phyloP scores from a whole-genome alignment of 2,113 vertebrate species.

The Elephas maximus region DNA sequence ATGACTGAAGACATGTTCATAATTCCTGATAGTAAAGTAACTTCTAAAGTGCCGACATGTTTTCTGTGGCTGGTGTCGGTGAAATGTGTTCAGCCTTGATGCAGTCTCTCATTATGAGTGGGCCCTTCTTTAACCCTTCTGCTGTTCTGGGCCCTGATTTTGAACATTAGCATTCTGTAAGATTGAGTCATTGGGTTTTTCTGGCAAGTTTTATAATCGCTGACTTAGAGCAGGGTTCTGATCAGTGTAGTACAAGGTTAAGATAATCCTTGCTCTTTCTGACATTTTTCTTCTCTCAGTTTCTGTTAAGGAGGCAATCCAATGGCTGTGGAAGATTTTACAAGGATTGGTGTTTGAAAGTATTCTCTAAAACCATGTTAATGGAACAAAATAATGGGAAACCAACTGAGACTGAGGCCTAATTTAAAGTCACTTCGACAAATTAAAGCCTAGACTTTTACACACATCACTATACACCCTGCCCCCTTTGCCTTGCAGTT shows the following conservation, averaged over 20 bases:
- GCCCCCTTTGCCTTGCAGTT: constrained; percentile 86
- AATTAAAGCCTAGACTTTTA: constrained; percentile 90
- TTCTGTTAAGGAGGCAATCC: constrained; percentile 85
- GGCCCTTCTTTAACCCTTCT: constrained; percentile 84
- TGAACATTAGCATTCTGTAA: constrained; percentile 86
- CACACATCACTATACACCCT: constrained; percentile 77
- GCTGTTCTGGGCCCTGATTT: constrained; percentile 81
- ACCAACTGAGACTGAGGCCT: constrained; percentile 85
- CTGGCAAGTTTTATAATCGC: constrained; percentile 85
- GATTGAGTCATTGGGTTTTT: constrained; percentile 86
- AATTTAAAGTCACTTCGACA: constrained; percentile 90
- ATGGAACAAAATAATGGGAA: constrained; percentile 91
- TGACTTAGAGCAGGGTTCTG: constrained; percentile 85
- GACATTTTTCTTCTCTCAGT: constrained; percentile 88
- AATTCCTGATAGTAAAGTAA: constrained; percentile 79
- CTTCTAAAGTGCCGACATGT: constrained; percentile 78
- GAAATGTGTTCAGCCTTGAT: constrained; percentile 79
- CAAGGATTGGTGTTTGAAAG: constrained; percentile 86
- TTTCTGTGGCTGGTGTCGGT: constrained; percentile 69
- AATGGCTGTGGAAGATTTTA: constrained; percentile 83
- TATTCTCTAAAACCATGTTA: constrained; percentile 87
- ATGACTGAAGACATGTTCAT: constrained; percentile 73
- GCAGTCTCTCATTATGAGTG: constrained; percentile 83
- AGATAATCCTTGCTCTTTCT: constrained; percentile 88
- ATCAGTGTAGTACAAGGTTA: constrained; percentile 86